These are phyloP conservation scores for Zaprionus davidi DNA, from an alignment of 1,140 invertebrate species.

Conservation along the genomic window DNA sequence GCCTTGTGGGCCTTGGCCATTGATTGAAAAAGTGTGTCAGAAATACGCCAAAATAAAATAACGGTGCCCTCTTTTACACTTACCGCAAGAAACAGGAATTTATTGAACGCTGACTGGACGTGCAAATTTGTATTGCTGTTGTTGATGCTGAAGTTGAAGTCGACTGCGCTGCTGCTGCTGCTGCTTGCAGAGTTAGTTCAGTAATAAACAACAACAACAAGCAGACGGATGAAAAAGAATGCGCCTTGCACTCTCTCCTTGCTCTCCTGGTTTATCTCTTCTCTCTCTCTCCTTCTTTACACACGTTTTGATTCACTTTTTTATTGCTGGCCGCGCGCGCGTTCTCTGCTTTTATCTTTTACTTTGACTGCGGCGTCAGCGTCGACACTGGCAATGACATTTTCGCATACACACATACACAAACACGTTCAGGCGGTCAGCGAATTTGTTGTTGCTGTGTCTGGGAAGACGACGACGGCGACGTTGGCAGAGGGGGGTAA, in stretches of 20 bases:
- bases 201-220: slow-evolving; percentile 20
- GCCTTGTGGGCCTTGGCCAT: slow-evolving; percentile 16
- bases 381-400: slow-evolving; percentile 56
- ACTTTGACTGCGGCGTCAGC: slow-evolving; percentile 31
- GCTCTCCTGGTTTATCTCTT: slow-evolving; percentile 8
- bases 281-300: slow-evolving; percentile 13
- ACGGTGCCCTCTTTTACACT: slow-evolving; percentile 31
- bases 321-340: slow-evolving; percentile 30
- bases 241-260: slow-evolving; percentile 32
- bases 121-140: slow-evolving; percentile 20
- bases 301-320: slow-evolving; percentile 51
- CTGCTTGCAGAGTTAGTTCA: neutral
- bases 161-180: slow-evolving; percentile 10
- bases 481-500: slow-evolving; percentile 11
- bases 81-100: slow-evolving; percentile 42
- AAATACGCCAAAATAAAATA: slow-evolving; percentile 27
- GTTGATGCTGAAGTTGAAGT: slow-evolving; percentile 9
- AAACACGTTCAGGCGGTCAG: slow-evolving; percentile 30
- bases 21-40: slow-evolving; percentile 55
- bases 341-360: slow-evolving; percentile 31
- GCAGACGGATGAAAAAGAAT: slow-evolving; percentile 29
- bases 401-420: slow-evolving; percentile 36
- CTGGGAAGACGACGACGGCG: slow-evolving; percentile 1
- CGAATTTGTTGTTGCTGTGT: slow-evolving; percentile 51
- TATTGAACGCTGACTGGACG: slow-evolving; percentile 37